A percentile compares a stretch with the other conserved stretches of the same genome.
Evolutionary conservation across 2,888 invertebrate species (phyloP).

Genomic region (Biston betularia): DNA sequence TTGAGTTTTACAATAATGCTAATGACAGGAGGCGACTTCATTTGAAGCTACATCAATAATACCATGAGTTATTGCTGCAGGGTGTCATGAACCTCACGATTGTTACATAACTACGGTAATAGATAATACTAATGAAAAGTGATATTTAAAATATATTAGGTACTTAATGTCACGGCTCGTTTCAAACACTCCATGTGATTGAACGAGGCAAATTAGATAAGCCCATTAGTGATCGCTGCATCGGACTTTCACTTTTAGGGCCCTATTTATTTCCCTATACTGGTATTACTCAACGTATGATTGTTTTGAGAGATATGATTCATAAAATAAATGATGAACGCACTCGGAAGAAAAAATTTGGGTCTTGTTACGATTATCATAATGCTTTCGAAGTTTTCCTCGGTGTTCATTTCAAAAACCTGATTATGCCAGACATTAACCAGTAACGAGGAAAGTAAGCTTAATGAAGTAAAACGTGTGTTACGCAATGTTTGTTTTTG

Average conservation of each 20-base stretch:
- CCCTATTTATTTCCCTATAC: constrained; percentile 47
- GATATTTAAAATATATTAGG: constrained; percentile 79
- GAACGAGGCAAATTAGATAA: constrained; percentile 81
- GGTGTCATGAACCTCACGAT: constrained; percentile 69
- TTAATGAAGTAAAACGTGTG: constrained; percentile 44
- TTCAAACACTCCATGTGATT: constrained; percentile 67
- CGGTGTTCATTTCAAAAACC: constrained; percentile 5
- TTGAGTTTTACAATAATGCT: constrained; percentile 25
- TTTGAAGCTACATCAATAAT: constrained; percentile 44
- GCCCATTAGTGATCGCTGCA: constrained; percentile 65
- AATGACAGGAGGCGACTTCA: constrained; percentile 25
- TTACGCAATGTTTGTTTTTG: constrained; percentile 73
- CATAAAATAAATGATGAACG: constrained; percentile 42
- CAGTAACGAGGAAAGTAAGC: constrained; percentile 46
- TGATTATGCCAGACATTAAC: constrained; percentile 20
- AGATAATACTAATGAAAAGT: constrained; percentile 81
- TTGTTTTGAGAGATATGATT: constrained; percentile 42
- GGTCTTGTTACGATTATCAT: constrained; percentile 5
- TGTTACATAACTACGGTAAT: constrained; percentile 75
- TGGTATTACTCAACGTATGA: constrained; percentile 41
- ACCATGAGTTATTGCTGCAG: constrained; percentile 65
- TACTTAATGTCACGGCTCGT: constrained; percentile 65
- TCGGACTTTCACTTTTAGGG: constrained; percentile 77
- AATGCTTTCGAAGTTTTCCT: constrained; percentile 4
- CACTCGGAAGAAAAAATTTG: constrained; percentile 6